Evolutionary conservation across 1,140 invertebrate genomes (phyloP).

Genomic region (Acromyrmex echinatior): DNA sequence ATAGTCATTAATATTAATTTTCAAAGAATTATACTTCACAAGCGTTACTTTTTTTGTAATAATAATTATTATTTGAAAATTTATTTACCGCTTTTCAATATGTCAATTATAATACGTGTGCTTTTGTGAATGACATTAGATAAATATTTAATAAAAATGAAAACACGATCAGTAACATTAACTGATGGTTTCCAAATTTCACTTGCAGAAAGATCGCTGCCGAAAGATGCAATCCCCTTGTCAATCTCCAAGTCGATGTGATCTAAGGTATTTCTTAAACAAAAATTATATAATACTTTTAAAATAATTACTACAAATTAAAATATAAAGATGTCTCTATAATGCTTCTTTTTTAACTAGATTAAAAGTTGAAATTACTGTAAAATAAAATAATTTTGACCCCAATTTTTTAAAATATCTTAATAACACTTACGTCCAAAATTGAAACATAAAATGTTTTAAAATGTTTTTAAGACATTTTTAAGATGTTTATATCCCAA

Average conservation of each 20-base stretch:
- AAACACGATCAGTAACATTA: constrained; percentile 63
- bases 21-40: background rate
- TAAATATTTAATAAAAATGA: constrained; percentile 79
- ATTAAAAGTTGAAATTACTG: background rate
- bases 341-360: background rate
- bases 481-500: no score
- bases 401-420: no score
- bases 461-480: no score
- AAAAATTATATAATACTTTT: constrained; percentile 12
- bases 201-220: constrained; percentile 67
- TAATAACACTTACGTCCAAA: no score
- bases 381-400: no score
- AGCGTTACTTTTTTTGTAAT: background rate
- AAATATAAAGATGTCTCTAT: background rate
- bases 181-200: constrained; percentile 71
- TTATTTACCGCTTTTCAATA: constrained; percentile 44
- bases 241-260: constrained; percentile 80
- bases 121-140: constrained; percentile 76
- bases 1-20: background rate
- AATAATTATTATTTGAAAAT: constrained; percentile 5
- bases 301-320: constrained; percentile 1
- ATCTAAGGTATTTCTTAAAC: constrained; percentile 62
- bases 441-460: no score
- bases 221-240: constrained; percentile 73
- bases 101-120: constrained; percentile 9